phyloP scores from a whole-genome alignment of 2,888 invertebrate species.

The Apoda limacodes region DNA sequence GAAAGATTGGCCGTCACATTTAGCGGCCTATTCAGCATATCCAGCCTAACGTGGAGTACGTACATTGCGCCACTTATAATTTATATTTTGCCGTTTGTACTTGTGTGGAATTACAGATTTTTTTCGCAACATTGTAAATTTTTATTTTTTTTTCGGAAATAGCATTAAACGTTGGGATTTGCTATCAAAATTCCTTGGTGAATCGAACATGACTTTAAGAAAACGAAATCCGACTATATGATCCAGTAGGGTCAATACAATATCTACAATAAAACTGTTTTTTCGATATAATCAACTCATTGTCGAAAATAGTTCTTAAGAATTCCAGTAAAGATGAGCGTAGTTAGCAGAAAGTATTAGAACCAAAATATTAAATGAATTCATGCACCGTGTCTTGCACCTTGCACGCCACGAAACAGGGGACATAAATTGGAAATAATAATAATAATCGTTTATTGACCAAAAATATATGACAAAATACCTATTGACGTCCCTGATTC shows the following conservation, averaged over 20 bases:
- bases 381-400: no score
- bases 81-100: constrained; percentile 15
- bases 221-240: constrained; percentile 12
- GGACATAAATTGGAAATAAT: no score
- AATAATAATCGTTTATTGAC: no score
- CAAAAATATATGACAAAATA: no score
- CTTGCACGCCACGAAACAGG: no score
- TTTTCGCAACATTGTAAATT: constrained; percentile 14
- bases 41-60: constrained; percentile 21
- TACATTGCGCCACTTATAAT: constrained; percentile 19
- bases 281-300: constrained; percentile 15
- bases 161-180: constrained; percentile 14
- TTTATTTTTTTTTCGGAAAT: constrained; percentile 13
- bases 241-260: constrained; percentile 13
- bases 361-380: constrained; percentile 12
- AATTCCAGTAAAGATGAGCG: constrained; percentile 18
- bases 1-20: no score
- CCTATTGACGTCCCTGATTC: no score
- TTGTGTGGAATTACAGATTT: constrained; percentile 15
- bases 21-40: constrained; percentile 22
- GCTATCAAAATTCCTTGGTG: constrained; percentile 8
- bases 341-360: constrained; percentile 16
- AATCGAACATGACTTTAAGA: constrained; percentile 11
- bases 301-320: constrained; percentile 16
- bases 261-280: constrained; percentile 14